Evolutionary conservation across 2,888 invertebrate species (phyloP).

Genomic region (Panorpa germanica): DNA sequence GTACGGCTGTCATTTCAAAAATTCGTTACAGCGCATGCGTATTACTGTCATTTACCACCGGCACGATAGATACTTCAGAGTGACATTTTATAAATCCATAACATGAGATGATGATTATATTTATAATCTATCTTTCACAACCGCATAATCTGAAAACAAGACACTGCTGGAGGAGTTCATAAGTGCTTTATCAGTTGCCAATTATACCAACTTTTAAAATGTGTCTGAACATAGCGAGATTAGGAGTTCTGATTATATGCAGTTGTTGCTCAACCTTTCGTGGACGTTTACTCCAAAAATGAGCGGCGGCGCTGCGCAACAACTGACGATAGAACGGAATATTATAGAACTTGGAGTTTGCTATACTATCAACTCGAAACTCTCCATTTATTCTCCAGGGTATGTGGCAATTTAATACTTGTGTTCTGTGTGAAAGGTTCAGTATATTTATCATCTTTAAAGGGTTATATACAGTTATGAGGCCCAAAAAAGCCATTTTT

Average conservation of each 20-base stretch:
- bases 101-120: too few species aligned
- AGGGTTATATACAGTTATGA: too few species aligned
- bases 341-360: slow-evolving; percentile 41
- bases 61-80: too few species aligned
- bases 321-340: slow-evolving; percentile 25
- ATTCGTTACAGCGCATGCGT: too few species aligned
- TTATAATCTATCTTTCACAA: slow-evolving; percentile 16
- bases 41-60: too few species aligned
- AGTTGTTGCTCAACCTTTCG: slow-evolving; percentile 26
- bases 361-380: slow-evolving; percentile 35
- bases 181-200: slow-evolving; percentile 26
- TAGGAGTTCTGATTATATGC: slow-evolving; percentile 27
- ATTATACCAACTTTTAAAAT: slow-evolving; percentile 29
- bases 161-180: slow-evolving; percentile 27
- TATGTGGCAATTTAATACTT: slow-evolving; percentile 20
- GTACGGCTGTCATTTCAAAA: too few species aligned
- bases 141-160: slow-evolving; percentile 24
- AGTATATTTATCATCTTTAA: too few species aligned
- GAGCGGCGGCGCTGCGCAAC: slow-evolving; percentile 25
- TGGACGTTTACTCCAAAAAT: slow-evolving; percentile 26
- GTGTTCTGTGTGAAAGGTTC: too few species aligned
- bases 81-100: too few species aligned
- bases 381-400: slow-evolving; percentile 33
- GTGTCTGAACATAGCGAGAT: slow-evolving; percentile 28
- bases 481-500: too few species aligned